Evolutionary conservation across 2,888 invertebrate species (phyloP), one percentile per base, ranked within the genome.

Genomic region (Ichneumoninae sp.): DNA sequence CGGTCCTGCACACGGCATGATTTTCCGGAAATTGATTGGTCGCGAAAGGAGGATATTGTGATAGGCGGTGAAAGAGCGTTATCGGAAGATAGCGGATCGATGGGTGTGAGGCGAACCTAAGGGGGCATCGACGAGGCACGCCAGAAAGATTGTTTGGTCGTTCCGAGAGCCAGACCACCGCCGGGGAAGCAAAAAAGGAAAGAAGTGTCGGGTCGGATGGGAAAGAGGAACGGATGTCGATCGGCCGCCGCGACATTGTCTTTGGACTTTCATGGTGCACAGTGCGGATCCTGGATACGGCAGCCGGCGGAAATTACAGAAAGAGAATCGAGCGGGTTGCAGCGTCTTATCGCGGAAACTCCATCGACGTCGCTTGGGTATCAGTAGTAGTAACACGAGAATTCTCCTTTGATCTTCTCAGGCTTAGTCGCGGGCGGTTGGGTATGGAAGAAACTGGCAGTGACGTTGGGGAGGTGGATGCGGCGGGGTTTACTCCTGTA

Each of bases 21-120:
- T 84, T 84, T 78, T 44, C 85, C 82, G 82, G 83, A 87, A 85
- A 87, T 85, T 87, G 85, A 87, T 85, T 78, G 66, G 36, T 52
- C 54, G 47, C 47, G 50, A 69, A 69, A 73, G 54, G 75, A 44
- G 40, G 68, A 83, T 70, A 73, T 36, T 19, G 50, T 26, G 57
- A 65, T 76, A 19, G 36, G 40, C 10, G 47, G 81, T n/a, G 71
- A 81, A 75, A 66, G 54, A 36, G 76, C 13, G 36, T 19, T 47
- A 70, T 52, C 50, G 36, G 52, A n/a, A 47, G n/a, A 36, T 10
- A 3, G 54, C 52, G 6, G 13, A 26, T 22, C 22, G 57, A 54
- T 44, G 7, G 70, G 50, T 60, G 36, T 68, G 60, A 57, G 66
- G 22, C 10, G 26, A 57, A 36, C 8, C 44, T 71, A 71, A 44